Conservation (phyloP, 2,797 vertebrate species). For the Myripristis murdjan region DNA sequence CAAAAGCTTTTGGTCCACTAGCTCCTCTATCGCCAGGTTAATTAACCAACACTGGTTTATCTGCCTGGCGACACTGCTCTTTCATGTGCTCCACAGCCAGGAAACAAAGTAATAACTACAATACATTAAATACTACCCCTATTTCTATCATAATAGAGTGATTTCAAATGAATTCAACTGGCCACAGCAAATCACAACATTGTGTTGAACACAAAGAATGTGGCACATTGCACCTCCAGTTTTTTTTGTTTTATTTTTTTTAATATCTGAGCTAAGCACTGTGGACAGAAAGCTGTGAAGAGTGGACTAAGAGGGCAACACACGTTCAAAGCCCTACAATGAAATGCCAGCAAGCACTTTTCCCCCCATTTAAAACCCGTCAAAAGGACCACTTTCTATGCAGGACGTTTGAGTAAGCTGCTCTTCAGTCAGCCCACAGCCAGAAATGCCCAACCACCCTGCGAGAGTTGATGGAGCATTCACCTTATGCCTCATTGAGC, state of each 20-base stretch:
- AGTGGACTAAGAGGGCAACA: constrained; percentile 18
- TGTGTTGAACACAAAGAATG: not conserved
- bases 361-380: constrained; percentile 33
- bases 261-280: not conserved
- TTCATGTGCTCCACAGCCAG: constrained; percentile 71
- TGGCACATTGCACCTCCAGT: not conserved
- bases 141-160: constrained; percentile 41
- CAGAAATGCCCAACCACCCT: constrained; percentile 56
- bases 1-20: not conserved
- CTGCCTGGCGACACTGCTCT: constrained; percentile 82
- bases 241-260: constrained; percentile 15
- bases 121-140: too few relatives aligned
- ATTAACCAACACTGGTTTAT: constrained; percentile 19
- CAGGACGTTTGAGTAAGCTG: constrained; percentile 52
- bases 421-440: constrained; percentile 37
- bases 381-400: constrained; percentile 43
- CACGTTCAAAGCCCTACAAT: constrained; percentile 5
- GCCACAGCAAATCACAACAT: not conserved
- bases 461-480: constrained; percentile 73
- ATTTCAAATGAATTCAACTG: not conserved
- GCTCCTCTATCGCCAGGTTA: not conserved
- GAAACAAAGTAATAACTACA: too few relatives aligned
- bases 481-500: constrained; percentile 78
- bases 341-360: constrained; percentile 37
- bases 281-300: not conserved